These are phyloP conservation scores for Mesorhabditis belari DNA, from an alignment of 2,888 invertebrate genomes.

Conservation along the genomic window DNA sequence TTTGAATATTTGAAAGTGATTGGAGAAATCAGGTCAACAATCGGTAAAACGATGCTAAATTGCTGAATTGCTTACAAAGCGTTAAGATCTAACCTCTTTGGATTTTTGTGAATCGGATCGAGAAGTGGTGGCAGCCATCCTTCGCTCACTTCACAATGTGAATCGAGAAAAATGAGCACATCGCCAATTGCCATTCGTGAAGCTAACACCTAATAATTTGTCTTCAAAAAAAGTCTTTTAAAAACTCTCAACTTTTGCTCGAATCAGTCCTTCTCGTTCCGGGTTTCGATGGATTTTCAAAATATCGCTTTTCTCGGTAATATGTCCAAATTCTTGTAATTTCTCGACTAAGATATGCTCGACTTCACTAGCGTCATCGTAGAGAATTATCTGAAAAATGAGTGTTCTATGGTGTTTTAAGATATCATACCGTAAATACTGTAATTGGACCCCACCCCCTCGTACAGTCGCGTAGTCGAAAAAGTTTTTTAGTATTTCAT, in stretches of 20 bases:
- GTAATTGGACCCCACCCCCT: too few species aligned
- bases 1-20: constrained; percentile 82
- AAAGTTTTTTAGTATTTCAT: too few species aligned
- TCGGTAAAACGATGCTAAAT: constrained; percentile 85
- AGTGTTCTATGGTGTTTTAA: too few species aligned
- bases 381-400: constrained; percentile 46
- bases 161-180: constrained; percentile 89
- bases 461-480: too few species aligned
- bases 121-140: constrained; percentile 94
- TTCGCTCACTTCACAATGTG: constrained; percentile 86
- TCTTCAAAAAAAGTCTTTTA: neutral
- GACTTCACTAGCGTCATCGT: constrained; percentile 50
- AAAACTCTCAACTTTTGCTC: constrained; percentile 61
- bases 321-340: neutral
- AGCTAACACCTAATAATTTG: constrained; percentile 68
- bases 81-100: constrained; percentile 10
- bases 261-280: constrained; percentile 77
- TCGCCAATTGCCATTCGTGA: constrained; percentile 84
- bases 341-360: constrained; percentile 9
- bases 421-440: too few species aligned
- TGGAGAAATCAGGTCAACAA: constrained; percentile 97
- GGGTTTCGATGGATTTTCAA: constrained; percentile 58
- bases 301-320: neutral
- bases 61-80: neutral
- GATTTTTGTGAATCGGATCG: constrained; percentile 69